Evolutionary conservation across 2,113 vertebrate genomes (phyloP).

Genomic region (Labrus mixtus): DNA sequence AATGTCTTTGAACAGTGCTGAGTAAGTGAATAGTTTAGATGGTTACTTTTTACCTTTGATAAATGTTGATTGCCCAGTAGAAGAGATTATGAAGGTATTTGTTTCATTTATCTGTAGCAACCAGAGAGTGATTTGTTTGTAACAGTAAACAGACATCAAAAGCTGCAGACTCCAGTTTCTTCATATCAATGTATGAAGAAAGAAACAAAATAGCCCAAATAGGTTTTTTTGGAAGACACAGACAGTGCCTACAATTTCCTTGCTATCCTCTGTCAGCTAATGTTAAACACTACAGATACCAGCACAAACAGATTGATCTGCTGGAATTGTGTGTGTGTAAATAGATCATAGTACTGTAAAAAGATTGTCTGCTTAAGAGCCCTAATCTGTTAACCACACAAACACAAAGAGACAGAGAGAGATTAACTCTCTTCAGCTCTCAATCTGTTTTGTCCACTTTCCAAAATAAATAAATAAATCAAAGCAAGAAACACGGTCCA

Average conservation of each 20-base stretch:
- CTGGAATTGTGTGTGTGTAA: not conserved
- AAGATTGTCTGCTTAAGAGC: constrained; percentile 1
- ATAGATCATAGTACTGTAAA: constrained; percentile 11
- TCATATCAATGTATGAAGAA: constrained; percentile 8
- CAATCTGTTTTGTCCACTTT: constrained; percentile 19
- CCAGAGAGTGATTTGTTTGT: constrained; percentile 14
- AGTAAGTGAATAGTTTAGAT: not conserved
- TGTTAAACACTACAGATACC: not conserved
- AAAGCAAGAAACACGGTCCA: constrained; percentile 11
- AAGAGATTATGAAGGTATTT: constrained; percentile 6
- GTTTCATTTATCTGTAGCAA: constrained; percentile 32
- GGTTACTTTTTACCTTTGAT: constrained; percentile 21
- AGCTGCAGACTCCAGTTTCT: not conserved
- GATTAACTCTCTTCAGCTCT: constrained; percentile 43
- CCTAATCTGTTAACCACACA: constrained; percentile 33
- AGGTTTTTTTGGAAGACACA: not conserved
- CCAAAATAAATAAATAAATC: constrained; percentile 32
- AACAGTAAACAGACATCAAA: constrained; percentile 35
- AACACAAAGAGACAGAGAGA: constrained; percentile 27
- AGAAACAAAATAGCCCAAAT: not conserved
- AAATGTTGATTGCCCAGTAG: constrained; percentile 16
- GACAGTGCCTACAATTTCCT: not conserved
- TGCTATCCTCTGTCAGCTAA: not conserved
- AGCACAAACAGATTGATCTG: not conserved
- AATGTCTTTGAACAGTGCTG: not conserved